A percentile compares a stretch with the other conserved stretches of the same genome.
Conservation (phyloP, 2,797 vertebrate genomes). For the Poliocrania exsul region DNA sequence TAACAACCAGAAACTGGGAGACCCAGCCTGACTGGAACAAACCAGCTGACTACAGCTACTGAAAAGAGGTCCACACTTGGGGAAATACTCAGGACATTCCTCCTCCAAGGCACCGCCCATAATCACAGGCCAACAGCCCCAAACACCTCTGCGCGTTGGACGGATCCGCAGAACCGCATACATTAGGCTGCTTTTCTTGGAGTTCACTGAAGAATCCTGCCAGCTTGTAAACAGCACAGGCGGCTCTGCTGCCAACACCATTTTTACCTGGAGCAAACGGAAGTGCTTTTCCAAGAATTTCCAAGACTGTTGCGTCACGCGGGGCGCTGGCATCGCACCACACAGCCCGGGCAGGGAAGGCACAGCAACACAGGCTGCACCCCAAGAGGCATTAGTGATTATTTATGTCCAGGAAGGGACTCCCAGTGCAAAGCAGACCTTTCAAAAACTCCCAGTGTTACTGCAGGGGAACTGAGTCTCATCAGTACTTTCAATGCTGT, state of each 20-base stretch:
- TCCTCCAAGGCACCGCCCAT: constrained; percentile 13
- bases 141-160: constrained; percentile 44
- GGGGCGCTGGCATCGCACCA: constrained; percentile 37
- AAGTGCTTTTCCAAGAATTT: constrained; percentile 78
- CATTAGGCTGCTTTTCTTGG: constrained; percentile 29
- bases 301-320: constrained; percentile 56
- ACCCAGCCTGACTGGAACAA: constrained; percentile 19
- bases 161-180: constrained; percentile 2
- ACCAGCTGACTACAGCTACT: constrained; percentile 11
- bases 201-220: constrained; percentile 37
- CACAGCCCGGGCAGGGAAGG: background rate
- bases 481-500: background rate
- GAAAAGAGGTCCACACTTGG: constrained; percentile 30
- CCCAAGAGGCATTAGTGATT: background rate
- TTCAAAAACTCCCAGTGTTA: background rate
- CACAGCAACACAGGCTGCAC: constrained; percentile 4
- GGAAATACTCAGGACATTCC: constrained; percentile 27
- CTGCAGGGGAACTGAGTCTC: background rate
- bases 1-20: constrained; percentile 1
- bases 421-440: background rate
- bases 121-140: constrained; percentile 22
- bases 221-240: constrained; percentile 59
- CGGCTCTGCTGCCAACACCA: constrained; percentile 46
- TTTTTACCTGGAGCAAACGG: constrained; percentile 73
- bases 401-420: background rate